Percentiles rank a stretch among this genome's conserved stretches.
phyloP scores from a whole-genome alignment of 2,113 vertebrate species.

The Corythornis cristatus region DNA sequence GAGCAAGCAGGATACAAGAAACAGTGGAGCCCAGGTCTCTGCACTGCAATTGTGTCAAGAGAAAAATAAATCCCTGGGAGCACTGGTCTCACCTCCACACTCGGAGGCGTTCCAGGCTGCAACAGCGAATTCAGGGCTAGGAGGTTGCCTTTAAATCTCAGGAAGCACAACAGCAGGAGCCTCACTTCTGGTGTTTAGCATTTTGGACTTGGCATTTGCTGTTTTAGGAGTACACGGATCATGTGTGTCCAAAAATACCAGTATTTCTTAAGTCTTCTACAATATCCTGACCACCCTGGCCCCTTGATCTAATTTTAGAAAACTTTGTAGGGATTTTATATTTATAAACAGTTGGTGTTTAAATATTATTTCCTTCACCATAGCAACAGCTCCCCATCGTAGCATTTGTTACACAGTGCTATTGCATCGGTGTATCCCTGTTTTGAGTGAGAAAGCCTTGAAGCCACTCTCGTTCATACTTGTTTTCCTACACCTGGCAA shows the following conservation, averaged over 20 bases:
- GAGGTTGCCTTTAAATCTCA: neutral
- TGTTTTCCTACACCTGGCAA: neutral
- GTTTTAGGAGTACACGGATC: neutral
- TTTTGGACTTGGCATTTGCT: neutral
- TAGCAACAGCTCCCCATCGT: slow-evolving; percentile 9
- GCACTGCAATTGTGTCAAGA: fast-evolving
- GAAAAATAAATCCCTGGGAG: neutral
- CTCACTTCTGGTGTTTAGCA: neutral
- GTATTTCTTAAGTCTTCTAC: slow-evolving; percentile 30
- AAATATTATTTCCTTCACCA: slow-evolving; percentile 61
- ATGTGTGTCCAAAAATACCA: neutral
- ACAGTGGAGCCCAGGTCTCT: neutral
- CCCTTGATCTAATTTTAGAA: slow-evolving; percentile 53
- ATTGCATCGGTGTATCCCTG: slow-evolving; percentile 25
- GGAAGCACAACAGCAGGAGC: neutral
- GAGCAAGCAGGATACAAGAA: fast-evolving
- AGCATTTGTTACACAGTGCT: slow-evolving; percentile 12
- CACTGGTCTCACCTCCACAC: fast-evolving
- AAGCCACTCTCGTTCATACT: neutral
- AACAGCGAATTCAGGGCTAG: neutral
- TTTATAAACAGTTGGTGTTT: slow-evolving; percentile 62
- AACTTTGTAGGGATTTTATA: slow-evolving; percentile 43
- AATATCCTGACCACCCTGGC: slow-evolving; percentile 20
- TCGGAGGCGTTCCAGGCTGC: neutral
- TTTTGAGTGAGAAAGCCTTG: slow-evolving; percentile 38